Base-by-base conservation (phyloP, 2,888 invertebrate species). In the Agrilus cyanescens region DNA sequence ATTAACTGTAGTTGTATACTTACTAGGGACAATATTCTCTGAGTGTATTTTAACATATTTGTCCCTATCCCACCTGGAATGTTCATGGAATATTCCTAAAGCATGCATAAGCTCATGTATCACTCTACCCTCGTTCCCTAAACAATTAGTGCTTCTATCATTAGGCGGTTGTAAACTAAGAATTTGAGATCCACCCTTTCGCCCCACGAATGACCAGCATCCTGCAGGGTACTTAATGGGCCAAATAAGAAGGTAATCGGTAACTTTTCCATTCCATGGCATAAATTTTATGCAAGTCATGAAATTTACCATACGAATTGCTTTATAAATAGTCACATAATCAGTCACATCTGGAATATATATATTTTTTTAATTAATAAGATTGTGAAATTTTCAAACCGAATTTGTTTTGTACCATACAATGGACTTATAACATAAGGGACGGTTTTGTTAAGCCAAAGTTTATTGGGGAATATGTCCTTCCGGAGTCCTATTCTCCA, bases 21-120 rank as follows among this genome's bases (percentile, higher is more conserved):
- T 60, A 78, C 79, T 70, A 53, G 74, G 72, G 45, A 79, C 68
- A 37, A 82, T 75, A 58, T 85, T 85, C 6, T 80, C 78, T 53
- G 71, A 70, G 51, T 80, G 75, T 33, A 86, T 75, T 54, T 76
- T 78, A 2, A 87, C 80, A 57, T 71, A 80, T 44, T 72, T 68
- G 56, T 83, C 82, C 43, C 86, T 68, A 63, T 86, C 86, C 35
- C 79, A 76, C 45, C 86, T 66, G 1, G 80, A 82, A 54, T 87
- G 86, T 57, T 87, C 86, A 58, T 87, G 86, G 63, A 84, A 85
- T 45, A 86, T 78, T 7, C 87, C 85, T n/a, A 85, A 67, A 1
- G 82, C 79, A 56, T 86, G 87, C 76, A 86, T 78, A 30, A 86
- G 62, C 62, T 87, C 86, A 61, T 87, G 87, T 51, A 85, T 76